Conservation (phyloP, 2,888 invertebrate species). For the Odontomyia ornata region DNA sequence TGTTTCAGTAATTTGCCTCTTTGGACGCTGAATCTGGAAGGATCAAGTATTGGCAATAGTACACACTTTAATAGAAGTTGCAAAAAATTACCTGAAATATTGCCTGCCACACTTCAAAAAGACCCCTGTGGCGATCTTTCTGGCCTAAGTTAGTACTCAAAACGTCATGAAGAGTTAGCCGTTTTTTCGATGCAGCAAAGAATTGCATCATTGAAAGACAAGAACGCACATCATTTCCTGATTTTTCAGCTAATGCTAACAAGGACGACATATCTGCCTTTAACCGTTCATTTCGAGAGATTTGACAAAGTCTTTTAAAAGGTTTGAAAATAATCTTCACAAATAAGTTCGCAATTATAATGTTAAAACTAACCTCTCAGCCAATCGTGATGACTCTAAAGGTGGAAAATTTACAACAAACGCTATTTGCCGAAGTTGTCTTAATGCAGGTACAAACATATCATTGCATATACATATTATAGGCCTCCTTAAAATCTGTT, state of each 20-base stretch:
- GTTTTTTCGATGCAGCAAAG: constrained; percentile 59
- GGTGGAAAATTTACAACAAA: constrained; percentile 77
- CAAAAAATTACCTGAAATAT: constrained; percentile 72
- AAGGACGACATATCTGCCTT: constrained; percentile 75
- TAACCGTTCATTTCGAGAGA: constrained; percentile 74
- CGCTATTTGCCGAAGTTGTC: constrained; percentile 80
- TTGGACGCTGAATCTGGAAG: constrained; percentile 61
- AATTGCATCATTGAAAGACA: constrained; percentile 91
- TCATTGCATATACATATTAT: constrained; percentile 99
- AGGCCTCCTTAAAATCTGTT: constrained; percentile 78
- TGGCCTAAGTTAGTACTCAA: constrained; percentile 78
- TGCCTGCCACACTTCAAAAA: constrained; percentile 85
- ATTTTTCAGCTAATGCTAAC: constrained; percentile 81
- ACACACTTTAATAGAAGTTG: background rate
- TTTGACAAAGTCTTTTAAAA: constrained; percentile 69
- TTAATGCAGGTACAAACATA: constrained; percentile 85
- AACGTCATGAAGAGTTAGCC: constrained; percentile 67
- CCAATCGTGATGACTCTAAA: constrained; percentile 67
- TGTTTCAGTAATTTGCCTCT: constrained; percentile 55
- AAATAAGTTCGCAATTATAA: background rate
- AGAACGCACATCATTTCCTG: constrained; percentile 88
- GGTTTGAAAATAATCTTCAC: background rate
- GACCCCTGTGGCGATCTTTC: constrained; percentile 85
- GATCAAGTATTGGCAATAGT: background rate
- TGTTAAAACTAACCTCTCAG: constrained; percentile 63